Conservation (phyloP, 2,888 invertebrate genomes). For the Tiliacea citrago region DNA sequence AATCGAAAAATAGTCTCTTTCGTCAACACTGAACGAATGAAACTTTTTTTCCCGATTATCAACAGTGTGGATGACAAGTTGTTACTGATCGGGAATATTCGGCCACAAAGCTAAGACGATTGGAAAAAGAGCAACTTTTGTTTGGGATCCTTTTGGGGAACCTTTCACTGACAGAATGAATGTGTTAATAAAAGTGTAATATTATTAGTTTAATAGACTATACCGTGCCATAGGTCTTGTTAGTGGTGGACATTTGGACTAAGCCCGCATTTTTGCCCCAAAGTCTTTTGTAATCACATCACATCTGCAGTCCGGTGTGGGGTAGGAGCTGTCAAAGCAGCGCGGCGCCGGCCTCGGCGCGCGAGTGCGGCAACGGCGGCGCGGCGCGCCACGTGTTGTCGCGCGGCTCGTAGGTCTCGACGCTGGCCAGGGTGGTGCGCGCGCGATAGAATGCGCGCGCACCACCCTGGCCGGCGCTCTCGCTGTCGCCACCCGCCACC, state of each 20-base stretch:
- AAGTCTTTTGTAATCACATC: constrained; percentile 12
- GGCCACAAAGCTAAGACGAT: background rate
- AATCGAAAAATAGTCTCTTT: no score
- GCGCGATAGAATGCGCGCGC: constrained; percentile 95
- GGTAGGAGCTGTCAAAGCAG: constrained; percentile 91
- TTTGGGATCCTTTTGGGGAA: background rate
- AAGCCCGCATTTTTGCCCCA: background rate
- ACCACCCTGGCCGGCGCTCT: constrained; percentile 93
- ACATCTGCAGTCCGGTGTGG: background rate
- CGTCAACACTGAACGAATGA: no score
- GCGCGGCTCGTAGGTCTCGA: constrained; percentile 96
- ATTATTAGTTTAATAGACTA: background rate
- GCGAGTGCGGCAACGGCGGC: constrained; percentile 94
- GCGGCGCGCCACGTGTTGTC: constrained; percentile 94
- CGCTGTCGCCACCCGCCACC: constrained; percentile 96
- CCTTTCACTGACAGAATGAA: background rate
- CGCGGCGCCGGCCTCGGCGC: constrained; percentile 97
- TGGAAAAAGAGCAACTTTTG: background rate
- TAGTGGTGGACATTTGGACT: constrained; percentile 7
- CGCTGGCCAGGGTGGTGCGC: constrained; percentile 95
- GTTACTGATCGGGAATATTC: no score
- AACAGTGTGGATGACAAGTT: no score
- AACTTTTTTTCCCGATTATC: no score
- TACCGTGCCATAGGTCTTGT: background rate
- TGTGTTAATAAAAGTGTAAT: background rate